Evolutionary conservation across 35 echinoderm and acorn worm genomes (phyloP).

Genomic region (Patiria miniata): DNA sequence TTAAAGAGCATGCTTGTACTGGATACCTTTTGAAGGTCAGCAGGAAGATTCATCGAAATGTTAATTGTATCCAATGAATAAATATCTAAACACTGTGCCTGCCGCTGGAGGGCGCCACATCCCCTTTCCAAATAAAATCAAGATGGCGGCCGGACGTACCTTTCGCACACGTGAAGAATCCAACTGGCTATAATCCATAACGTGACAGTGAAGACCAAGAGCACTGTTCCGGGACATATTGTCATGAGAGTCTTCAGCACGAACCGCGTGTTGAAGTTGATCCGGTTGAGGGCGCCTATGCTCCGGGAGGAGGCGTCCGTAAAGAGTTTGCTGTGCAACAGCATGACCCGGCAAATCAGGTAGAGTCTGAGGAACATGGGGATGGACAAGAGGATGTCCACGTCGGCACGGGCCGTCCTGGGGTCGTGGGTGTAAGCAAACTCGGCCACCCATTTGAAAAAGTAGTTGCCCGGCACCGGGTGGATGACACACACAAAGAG

Average conservation of each 20-base stretch:
- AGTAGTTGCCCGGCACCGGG: constrained; percentile 89
- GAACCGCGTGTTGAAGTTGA: constrained; percentile 99
- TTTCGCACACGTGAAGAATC: constrained; percentile 98
- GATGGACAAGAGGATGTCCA: constrained; percentile 96
- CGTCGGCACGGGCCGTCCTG: constrained; percentile 65
- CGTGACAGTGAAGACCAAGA: constrained; percentile 96
- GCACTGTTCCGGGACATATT: constrained; percentile 97
- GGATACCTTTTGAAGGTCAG: too few species aligned
- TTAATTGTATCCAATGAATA: too few species aligned
- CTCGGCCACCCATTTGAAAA: constrained; percentile 82
- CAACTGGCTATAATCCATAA: constrained; percentile 99
- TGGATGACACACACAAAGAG: constrained; percentile 92
- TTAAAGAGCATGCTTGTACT: too few species aligned
- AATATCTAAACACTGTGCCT: too few species aligned
- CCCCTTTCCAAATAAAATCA: too few species aligned
- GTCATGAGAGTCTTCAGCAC: constrained; percentile 99
- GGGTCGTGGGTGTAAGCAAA: constrained; percentile 87
- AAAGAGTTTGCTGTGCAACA: constrained; percentile 99
- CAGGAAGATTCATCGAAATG: too few species aligned
- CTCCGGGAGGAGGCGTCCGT: constrained; percentile 98
- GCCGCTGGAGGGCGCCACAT: too few species aligned
- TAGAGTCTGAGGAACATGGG: constrained; percentile 99
- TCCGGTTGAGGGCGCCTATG: constrained; percentile 98
- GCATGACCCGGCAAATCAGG: constrained; percentile 96
- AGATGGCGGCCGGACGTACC: constrained; percentile 46